Percentiles rank a stretch among this genome's conserved stretches.
Evolutionary conservation across 2,888 invertebrate species (phyloP).

Genomic region (Anorthoa munda): DNA sequence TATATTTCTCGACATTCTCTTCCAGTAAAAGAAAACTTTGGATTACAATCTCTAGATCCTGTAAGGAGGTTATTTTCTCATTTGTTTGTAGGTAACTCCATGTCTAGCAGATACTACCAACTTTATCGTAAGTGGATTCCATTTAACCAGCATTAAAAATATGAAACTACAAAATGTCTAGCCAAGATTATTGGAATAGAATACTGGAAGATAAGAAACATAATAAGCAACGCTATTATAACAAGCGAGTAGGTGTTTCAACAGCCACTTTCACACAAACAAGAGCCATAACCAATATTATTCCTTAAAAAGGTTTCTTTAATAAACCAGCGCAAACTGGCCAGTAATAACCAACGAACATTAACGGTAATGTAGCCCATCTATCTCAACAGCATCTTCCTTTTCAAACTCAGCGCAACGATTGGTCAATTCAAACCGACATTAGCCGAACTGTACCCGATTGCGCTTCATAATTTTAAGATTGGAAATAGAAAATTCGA

Average conservation of each 20-base stretch:
- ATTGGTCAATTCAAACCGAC: conserved; percentile 66
- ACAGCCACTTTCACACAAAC: conserved; percentile 37
- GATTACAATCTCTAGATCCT: conserved; percentile 36
- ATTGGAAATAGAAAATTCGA: conserved; percentile 80
- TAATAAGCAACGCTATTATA: conserved; percentile 19
- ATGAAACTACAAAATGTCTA: neutral
- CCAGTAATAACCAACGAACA: conserved; percentile 60
- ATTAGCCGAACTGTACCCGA: conserved; percentile 62
- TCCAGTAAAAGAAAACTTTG: conserved; percentile 28
- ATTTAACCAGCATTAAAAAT: conserved; percentile 5
- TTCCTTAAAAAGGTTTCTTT: conserved; percentile 48
- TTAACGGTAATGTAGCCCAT: conserved; percentile 73
- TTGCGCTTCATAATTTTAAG: conserved; percentile 75
- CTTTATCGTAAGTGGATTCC: conserved; percentile 27
- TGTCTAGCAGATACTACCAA: neutral
- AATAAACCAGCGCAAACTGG: conserved; percentile 55
- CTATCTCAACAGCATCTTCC: conserved; percentile 75
- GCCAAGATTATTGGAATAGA: conserved; percentile 1
- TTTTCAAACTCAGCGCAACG: conserved; percentile 71
- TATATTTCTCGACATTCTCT: conserved; percentile 31
- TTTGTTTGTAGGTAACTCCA: conserved; percentile 11
- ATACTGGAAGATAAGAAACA: conserved; percentile 25
- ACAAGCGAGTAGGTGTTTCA: conserved; percentile 28
- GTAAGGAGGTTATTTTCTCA: conserved; percentile 14
- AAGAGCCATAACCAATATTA: conserved; percentile 45